Base-by-base conservation (phyloP, 2,888 invertebrate species). In the Agonopterix arenella region DNA sequence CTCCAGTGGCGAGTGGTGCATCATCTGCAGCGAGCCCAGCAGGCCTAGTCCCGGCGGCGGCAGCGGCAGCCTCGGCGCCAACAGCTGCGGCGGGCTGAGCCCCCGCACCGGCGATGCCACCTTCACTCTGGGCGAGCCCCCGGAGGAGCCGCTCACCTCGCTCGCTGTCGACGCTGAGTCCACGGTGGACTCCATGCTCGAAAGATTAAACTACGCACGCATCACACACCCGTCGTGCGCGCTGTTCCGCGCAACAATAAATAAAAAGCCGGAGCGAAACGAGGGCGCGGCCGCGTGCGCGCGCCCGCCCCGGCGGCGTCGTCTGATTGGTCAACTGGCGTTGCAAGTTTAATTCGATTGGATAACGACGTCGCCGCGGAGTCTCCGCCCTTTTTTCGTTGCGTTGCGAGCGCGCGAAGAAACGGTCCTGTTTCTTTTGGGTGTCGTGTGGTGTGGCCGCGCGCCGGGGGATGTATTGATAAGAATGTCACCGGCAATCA, bases 31-130 rank as follows among this genome's bases (percentile, higher is more conserved):
- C 52, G 95, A 95, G 71, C 95, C 95, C 68, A 96, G 91, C 67
- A 96, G 91, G 40, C 96, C 96, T 60, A 96, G 90, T 38, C 95
- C 95, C 50, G 96, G 96, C 54, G 96, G 96, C 70, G 95, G 95
- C 77, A 96, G 88, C 52, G 95, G 95, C 79, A 95, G 92, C 69
- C 96, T 86, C 61, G 95, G 95, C 55, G 94, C 94, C 90, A 94
- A 91, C 65, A 93, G 92, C 63, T 93, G 92, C 68, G 88, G 84
- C 60, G 89, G 86, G 63, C 80, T 82, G 55, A 81, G 68, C 47
- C 68, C 89, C 45, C 88, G 80, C 58, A 86, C 84, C 55, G 88
- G 89, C 51, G 90, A 89, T 58, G 79, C 78, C 58, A 77, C 77
- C 74, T 89, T 88, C 70, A 89, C 89, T 57, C 89, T 78, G 64